Evolutionary conservation across 2,888 invertebrate species (phyloP), one percentile per base, ranked within the genome.

Genomic region (Heliconius ethilla): DNA sequence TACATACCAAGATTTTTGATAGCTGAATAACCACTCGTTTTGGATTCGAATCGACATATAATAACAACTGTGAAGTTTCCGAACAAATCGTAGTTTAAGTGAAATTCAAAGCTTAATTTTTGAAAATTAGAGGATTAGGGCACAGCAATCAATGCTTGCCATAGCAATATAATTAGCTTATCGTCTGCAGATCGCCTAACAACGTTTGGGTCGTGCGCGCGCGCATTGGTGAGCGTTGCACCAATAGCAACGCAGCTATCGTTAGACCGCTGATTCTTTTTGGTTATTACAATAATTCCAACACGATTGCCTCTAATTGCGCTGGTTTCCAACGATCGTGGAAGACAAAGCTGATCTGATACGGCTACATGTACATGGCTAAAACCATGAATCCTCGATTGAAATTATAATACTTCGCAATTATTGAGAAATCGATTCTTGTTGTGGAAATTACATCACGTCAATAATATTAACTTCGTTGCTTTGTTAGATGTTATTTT

Each of bases 231-330:
- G 88, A 87, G 85, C 86, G 84, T 85, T 87, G 87, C 87, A 86
- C 94, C 94, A 94, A 94, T 94, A 86, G 89, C 88, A 85, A 87
- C 80, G 84, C 91, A 82, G 83, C 89, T 86, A 87, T 91, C 89
- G 90, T 91, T 91, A 89, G 89, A 89, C 83, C 86, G 91, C 91
- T 90, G 89, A 93, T 93, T 93, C 90, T 93, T 93, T 94, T 93
- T 89, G 89, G 90, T 94, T 92, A 94, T 94, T 94, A 94, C 91
- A 94, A 94, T 94, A 94, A 94, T 94, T 93, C 88, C 90, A 85
- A 89, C 91, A 91, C 92, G 91, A 94, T 92, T 92, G 89, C 89
- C 88, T 89, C 90, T 94, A 94, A 94, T 94, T 94, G 93, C 91
- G 89, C 89, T 87, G 87, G 88, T 92, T 92, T 90, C 91, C 90